Evolutionary conservation across 2,888 invertebrate genomes (phyloP).

Genomic region (Cantharis nigra): DNA sequence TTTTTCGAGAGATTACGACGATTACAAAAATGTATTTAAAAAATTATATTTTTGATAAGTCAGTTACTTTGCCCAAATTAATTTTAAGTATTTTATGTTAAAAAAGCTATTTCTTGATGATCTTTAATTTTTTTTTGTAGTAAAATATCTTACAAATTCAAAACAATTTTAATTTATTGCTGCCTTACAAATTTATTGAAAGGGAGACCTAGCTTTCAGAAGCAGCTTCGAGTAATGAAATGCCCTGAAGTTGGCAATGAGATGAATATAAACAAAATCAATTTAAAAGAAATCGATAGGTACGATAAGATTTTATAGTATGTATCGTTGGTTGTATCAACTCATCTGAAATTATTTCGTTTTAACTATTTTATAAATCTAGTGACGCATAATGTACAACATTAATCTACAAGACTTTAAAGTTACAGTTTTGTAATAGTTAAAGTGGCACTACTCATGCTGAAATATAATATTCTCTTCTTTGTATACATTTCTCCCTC

Average conservation of each 20-base stretch:
- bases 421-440: neutral
- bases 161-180: neutral
- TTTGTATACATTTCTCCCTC: constrained; percentile 78
- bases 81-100: neutral
- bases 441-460: constrained; percentile 61
- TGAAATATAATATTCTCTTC: constrained; percentile 72
- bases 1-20: neutral
- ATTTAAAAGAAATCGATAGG: neutral
- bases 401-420: neutral
- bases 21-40: neutral
- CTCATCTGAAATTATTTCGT: neutral
- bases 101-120: neutral
- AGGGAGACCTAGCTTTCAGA: neutral
- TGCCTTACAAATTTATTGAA: neutral
- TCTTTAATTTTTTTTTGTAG: neutral
- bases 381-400: constrained; percentile 1
- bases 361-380: neutral
- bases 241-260: neutral
- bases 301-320: neutral
- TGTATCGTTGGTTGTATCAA: neutral
- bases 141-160: neutral
- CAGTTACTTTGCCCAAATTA: neutral
- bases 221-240: neutral
- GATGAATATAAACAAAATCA: neutral
- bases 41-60: neutral